Conservation (phyloP, 2,113 vertebrate species). For the Syngnathus typhle region DNA sequence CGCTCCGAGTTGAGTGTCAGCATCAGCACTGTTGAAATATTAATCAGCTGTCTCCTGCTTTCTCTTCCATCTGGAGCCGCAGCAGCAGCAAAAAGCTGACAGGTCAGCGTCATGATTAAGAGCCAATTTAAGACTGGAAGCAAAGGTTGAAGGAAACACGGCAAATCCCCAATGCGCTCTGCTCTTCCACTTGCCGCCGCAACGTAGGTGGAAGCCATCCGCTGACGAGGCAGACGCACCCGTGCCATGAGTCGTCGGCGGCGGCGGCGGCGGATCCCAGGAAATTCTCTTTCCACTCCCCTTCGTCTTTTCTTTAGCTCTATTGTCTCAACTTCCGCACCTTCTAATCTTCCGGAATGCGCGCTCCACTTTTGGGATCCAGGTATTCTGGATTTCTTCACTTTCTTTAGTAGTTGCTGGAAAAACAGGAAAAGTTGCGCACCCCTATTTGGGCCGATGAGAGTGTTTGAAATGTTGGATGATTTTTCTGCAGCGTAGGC, state of each 20-base stretch:
- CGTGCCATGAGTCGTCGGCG: background rate
- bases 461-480: constrained; percentile 8
- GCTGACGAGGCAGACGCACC: background rate
- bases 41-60: constrained; percentile 53
- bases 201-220: background rate
- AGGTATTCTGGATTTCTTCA: background rate
- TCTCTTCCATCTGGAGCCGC: constrained; percentile 47
- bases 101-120: constrained; percentile 27
- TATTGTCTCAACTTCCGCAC: background rate
- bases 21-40: constrained; percentile 64
- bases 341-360: background rate
- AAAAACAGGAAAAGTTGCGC: background rate
- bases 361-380: background rate
- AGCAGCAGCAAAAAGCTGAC: constrained; percentile 7
- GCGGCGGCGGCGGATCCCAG: background rate
- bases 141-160: constrained; percentile 1
- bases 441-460: background rate
- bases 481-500: background rate
- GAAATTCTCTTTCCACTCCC: background rate
- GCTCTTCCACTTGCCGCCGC: background rate
- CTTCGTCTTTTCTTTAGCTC: background rate
- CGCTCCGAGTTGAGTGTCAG: constrained; percentile 39
- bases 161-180: background rate
- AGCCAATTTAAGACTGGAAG: constrained; percentile 19
- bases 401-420: too few relatives aligned